A percentile compares a stretch with the other conserved stretches of the same genome.
phyloP scores from a whole-genome alignment of 2,113 vertebrate genomes.

The Actenoides lindsayi region DNA sequence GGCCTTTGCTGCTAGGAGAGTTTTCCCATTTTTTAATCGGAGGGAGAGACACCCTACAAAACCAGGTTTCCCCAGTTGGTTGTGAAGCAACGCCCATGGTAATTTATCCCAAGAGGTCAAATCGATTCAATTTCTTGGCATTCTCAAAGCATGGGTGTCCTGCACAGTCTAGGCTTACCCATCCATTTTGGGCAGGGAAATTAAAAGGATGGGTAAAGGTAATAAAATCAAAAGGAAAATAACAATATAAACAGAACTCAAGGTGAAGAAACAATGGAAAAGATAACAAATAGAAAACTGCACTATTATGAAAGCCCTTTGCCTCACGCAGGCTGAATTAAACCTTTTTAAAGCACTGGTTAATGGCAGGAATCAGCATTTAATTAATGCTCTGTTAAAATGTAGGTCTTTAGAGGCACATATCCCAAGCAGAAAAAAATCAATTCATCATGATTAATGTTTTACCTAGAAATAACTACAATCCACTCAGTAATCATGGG shows the following conservation, averaged over 20 bases:
- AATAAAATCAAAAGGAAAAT: background rate
- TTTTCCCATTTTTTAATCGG: background rate
- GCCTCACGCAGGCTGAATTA: background rate
- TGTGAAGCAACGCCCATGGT: background rate
- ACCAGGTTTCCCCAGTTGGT: background rate
- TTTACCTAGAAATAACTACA: background rate
- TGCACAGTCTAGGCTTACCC: background rate
- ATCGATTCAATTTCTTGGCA: background rate
- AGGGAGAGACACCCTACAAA: background rate
- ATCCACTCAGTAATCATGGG: background rate
- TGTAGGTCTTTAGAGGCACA: background rate
- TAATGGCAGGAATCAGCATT: background rate
- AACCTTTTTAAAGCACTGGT: background rate
- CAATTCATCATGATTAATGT: background rate
- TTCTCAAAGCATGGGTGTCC: background rate
- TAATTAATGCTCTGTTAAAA: conserved; percentile 5
- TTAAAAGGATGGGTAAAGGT: background rate
- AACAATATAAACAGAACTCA: background rate
- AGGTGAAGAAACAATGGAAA: background rate
- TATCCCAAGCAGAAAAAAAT: background rate
- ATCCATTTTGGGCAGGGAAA: background rate
- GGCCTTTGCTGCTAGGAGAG: background rate
- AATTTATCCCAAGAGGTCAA: background rate
- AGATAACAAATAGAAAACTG: background rate
- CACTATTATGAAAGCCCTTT: background rate